Percentiles rank a stretch among this genome's conserved stretches.
phyloP scores from a whole-genome alignment of 2,888 invertebrate genomes.

The Venusia cambrica region DNA sequence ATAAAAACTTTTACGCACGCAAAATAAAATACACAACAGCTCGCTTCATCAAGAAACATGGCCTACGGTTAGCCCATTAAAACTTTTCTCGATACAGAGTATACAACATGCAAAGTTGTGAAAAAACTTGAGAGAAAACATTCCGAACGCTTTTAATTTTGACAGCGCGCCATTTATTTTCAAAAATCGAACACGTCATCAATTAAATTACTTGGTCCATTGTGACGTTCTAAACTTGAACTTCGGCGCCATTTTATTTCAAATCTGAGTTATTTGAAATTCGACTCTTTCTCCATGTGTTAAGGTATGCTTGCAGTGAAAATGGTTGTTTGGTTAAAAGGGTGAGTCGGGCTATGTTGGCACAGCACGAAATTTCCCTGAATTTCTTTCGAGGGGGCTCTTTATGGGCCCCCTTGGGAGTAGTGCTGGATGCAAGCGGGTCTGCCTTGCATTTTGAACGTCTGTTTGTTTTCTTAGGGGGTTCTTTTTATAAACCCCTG shows the following conservation, averaged over 20 bases:
- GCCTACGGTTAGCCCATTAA: no score
- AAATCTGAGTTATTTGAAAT: background rate
- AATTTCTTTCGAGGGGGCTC: constrained; percentile 51
- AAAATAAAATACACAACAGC: no score
- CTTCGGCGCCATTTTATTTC: constrained; percentile 18
- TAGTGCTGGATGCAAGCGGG: constrained; percentile 51
- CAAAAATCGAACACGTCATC: constrained; percentile 75
- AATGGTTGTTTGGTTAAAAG: constrained; percentile 19
- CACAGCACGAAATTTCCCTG: constrained; percentile 49
- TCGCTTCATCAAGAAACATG: no score
- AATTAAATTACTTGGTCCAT: constrained; percentile 75
- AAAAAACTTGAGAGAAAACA: constrained; percentile 22
- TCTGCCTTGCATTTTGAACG: constrained; percentile 51
- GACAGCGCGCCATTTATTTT: constrained; percentile 59
- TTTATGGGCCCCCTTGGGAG: constrained; percentile 52
- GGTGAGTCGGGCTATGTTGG: constrained; percentile 41
- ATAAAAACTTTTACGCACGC: no score
- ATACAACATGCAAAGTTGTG: constrained; percentile 12
- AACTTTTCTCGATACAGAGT: constrained; percentile 17
- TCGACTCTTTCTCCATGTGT: constrained; percentile 15
- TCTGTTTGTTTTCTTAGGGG: constrained; percentile 47
- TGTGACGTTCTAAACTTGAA: constrained; percentile 47
- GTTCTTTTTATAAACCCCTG: constrained; percentile 35
- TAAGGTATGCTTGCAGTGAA: constrained; percentile 16
- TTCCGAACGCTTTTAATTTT: constrained; percentile 41